Evolutionary conservation across 1,140 invertebrate genomes (phyloP), one percentile per base, ranked within the genome.

Genomic region (Scaptomyza montana): DNA sequence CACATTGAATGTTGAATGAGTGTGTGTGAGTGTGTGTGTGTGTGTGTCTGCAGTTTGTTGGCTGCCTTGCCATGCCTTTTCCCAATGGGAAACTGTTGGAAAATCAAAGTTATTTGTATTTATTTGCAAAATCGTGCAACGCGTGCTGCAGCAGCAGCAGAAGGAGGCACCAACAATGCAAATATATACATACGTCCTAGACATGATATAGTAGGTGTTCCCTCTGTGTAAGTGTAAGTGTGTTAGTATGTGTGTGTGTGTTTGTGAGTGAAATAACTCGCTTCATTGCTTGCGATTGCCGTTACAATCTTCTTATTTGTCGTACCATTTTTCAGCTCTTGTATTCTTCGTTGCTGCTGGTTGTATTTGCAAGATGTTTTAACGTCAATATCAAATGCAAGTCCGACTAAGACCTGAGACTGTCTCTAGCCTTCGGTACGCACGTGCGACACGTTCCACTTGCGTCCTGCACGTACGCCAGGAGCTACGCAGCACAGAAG

Each of bases 101-200:
- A 86, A 86, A 86, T 86, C 84, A 87, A 87, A 87, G 79, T 87
- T 87, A 89, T 87, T 87, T 87, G 84, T 89, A 87, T 87, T 87
- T 87, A 87, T 87, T 87, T 87, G 78, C 70, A 89, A 84, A 89
- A 82, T 82, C 82, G 82, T 87, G 81, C 67, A 65, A 68, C 78
- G 70, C 75, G 82, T 87, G 84, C 84, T 87, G 84, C 84, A 78
- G 54, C 53, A 87, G 56, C 57, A 55, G 47, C 28, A 54, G 55
- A 13, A 13, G 46, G 57, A 77, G 63, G 43, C 59, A 77, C 55
- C 76, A 81, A 78, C 66, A 87, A 81, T 78, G 75, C 57, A 21
- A 16, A 41, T 19, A 36, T 36, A 36, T 33, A 33, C 30, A 33
- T 21, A 46, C 36, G 33, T n/a, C 46, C 62, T 65, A 77, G 66